Conservation (phyloP, 2,888 invertebrate species). For the Escarpia spicata region DNA sequence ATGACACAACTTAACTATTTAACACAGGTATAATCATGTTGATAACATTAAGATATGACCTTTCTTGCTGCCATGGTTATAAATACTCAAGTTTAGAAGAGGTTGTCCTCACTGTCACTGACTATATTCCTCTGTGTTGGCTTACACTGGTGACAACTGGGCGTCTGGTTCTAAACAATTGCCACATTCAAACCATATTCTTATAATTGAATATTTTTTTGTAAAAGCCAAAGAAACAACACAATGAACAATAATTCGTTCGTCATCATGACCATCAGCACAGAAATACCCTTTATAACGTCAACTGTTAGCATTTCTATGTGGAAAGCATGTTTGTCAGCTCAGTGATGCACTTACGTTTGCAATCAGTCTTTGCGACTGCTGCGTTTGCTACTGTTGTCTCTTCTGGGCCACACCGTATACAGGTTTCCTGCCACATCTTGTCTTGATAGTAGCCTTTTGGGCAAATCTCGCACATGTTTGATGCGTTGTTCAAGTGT, state of each 20-base stretch:
- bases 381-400: neutral
- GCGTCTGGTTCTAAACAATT: neutral
- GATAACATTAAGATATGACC: neutral
- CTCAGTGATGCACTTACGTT: neutral
- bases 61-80: too few relatives aligned
- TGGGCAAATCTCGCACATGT: neutral
- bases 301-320: neutral
- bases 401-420: neutral
- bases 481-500: neutral
- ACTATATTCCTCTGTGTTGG: too few relatives aligned
- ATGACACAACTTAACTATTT: neutral
- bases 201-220: neutral
- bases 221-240: neutral
- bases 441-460: conserved; percentile 11
- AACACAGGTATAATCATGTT: neutral
- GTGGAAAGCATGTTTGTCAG: neutral
- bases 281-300: neutral
- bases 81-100: too few relatives aligned
- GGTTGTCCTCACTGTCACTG: too few relatives aligned
- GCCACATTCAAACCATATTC: neutral
- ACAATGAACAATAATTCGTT: neutral
- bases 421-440: neutral
- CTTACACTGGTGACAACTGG: neutral
- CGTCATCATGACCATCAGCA: neutral
- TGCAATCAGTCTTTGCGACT: neutral